phyloP scores from a whole-genome alignment of 2,797 vertebrate species.

The Benthosema pterotum region DNA sequence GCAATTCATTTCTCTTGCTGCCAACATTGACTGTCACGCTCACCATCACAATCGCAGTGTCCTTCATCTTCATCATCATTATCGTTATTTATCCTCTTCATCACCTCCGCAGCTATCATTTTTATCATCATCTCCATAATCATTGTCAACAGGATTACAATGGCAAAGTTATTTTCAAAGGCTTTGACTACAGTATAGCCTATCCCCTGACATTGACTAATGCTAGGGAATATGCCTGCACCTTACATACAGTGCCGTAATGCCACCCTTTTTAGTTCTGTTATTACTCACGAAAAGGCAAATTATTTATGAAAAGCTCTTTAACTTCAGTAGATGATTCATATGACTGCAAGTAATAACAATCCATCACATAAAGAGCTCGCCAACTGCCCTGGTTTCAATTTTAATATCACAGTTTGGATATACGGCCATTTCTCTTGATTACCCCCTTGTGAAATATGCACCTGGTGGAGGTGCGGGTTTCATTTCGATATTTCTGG shows the following conservation, averaged over 20 bases:
- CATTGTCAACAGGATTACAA: conserved; percentile 8
- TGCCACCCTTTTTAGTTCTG: conserved; percentile 49
- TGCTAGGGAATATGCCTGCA: conserved; percentile 39
- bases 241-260: conserved; percentile 37
- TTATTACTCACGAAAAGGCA: conserved; percentile 67
- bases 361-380: conserved; percentile 72
- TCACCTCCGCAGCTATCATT: not conserved
- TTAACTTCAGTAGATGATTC: conserved; percentile 70
- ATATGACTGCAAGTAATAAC: conserved; percentile 63
- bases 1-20: too few species aligned
- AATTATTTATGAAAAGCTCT: conserved; percentile 76
- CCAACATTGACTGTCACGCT: too few species aligned
- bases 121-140: conserved; percentile 6
- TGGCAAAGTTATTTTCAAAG: conserved; percentile 23
- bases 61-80: conserved; percentile 10
- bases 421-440: conserved; percentile 60
- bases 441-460: conserved; percentile 61
- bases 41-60: not conserved
- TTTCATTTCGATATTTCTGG: conserved; percentile 44
- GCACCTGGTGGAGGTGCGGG: conserved; percentile 34
- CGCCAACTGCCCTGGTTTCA: conserved; percentile 63
- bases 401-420: conserved; percentile 64
- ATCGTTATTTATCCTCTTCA: conserved; percentile 7
- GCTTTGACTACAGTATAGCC: conserved; percentile 26
- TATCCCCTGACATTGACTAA: conserved; percentile 42